A percentile compares a stretch with the other conserved stretches of the same genome.
Evolutionary conservation across 2,797 vertebrate genomes (phyloP).

Genomic region (Hipposideros larvatus): DNA sequence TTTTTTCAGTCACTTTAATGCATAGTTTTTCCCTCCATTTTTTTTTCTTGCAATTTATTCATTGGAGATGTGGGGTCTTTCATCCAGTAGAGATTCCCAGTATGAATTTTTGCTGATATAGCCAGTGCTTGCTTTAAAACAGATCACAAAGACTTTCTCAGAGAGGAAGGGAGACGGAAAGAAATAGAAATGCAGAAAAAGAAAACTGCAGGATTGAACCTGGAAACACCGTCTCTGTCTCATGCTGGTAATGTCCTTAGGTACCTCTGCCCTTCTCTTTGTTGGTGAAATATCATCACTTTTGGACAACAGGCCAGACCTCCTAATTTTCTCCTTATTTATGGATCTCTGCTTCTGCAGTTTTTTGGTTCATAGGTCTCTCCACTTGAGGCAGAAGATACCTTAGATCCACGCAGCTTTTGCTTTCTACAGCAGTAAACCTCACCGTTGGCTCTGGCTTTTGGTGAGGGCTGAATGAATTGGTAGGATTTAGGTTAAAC

Average conservation of each 20-base stretch:
- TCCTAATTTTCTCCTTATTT: background rate
- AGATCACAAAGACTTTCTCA: constrained; percentile 20
- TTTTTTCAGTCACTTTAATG: constrained; percentile 27
- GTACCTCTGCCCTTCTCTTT: background rate
- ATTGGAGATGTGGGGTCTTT: background rate
- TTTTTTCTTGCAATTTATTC: constrained; percentile 4
- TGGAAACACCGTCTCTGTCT: background rate
- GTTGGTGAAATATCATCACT: background rate
- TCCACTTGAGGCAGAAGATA: constrained; percentile 11
- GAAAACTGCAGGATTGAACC: background rate
- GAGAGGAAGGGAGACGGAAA: background rate
- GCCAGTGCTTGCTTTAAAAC: background rate
- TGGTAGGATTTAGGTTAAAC: constrained; percentile 19
- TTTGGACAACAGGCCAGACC: background rate
- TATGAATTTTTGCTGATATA: constrained; percentile 36
- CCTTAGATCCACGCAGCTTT: background rate
- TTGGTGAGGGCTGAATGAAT: background rate
- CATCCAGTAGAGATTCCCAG: background rate
- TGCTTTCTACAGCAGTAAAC: background rate
- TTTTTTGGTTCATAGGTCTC: background rate
- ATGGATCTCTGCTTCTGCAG: background rate
- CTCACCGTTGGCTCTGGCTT: background rate
- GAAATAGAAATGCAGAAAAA: background rate
- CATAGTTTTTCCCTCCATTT: background rate
- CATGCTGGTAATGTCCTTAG: background rate